Percentiles rank a stretch among this genome's conserved stretches.
Conservation (phyloP, 35 echinoderm and acorn worm species). For the Diadema setosum region DNA sequence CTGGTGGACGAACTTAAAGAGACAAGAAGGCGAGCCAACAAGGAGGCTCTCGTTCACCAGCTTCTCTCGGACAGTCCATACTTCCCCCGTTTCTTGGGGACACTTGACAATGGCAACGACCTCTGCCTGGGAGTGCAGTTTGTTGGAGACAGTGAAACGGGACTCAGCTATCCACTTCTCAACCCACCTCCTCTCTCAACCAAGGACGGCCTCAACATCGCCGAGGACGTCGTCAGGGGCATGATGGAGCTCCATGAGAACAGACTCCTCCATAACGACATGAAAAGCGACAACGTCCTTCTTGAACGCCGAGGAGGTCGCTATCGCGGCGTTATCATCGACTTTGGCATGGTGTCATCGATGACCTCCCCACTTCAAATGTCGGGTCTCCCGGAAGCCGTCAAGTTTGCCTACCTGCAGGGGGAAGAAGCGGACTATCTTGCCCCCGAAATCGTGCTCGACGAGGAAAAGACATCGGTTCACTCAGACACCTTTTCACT, state of each 20-base stretch:
- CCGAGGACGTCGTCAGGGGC: background rate
- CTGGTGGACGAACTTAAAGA: background rate
- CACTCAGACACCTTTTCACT: background rate
- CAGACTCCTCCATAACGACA: background rate
- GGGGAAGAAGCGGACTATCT: background rate
- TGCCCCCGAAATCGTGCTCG: background rate
- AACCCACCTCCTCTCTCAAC: background rate
- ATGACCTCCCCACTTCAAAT: background rate
- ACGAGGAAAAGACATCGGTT: background rate
- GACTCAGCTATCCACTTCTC: background rate
- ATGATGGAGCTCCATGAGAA: background rate
- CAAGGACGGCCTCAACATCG: background rate
- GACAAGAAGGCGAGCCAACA: background rate
- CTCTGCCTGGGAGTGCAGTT: background rate
- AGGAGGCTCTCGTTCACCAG: background rate
- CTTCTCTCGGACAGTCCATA: background rate
- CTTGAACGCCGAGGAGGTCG: background rate
- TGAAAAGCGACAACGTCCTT: background rate
- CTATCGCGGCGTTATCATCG: background rate
- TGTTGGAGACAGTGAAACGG: background rate
- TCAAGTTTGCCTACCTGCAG: background rate
- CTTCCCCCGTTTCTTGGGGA: background rate
- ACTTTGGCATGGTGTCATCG: background rate
- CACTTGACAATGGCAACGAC: background rate
- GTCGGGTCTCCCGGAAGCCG: background rate